phyloP scores from a whole-genome alignment of 2,797 vertebrate genomes.

The Poecile montanus region DNA sequence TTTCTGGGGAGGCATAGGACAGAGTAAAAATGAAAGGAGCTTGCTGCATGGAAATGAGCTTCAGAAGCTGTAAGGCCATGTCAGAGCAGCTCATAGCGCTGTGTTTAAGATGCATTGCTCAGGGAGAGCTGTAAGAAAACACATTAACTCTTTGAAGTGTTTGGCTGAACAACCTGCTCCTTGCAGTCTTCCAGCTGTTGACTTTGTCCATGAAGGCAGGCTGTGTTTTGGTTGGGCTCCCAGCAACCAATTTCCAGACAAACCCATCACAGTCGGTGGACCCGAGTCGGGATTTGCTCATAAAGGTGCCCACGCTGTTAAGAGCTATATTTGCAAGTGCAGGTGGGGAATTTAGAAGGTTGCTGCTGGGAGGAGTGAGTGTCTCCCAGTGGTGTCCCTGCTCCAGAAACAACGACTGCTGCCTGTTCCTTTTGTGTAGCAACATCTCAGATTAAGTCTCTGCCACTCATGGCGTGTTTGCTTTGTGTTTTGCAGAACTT shows the following conservation, averaged over 20 bases:
- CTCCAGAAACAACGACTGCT: background rate
- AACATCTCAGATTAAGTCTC: background rate
- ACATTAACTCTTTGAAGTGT: background rate
- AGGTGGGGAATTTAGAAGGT: background rate
- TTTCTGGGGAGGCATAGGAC: background rate
- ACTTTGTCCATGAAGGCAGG: background rate
- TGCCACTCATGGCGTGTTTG: background rate
- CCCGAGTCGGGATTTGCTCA: background rate
- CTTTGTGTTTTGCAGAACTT: conserved; percentile 29
- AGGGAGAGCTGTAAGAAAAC: background rate
- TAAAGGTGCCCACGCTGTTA: background rate
- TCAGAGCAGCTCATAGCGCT: background rate
- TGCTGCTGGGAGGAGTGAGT: conserved; percentile 20
- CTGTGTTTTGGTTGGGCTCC: background rate
- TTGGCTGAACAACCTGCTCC: background rate
- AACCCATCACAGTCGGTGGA: background rate
- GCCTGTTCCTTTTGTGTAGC: background rate
- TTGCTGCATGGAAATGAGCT: background rate
- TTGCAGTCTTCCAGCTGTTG: background rate
- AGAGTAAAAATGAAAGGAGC: background rate
- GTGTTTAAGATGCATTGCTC: background rate
- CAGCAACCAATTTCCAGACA: background rate
- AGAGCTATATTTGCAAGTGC: background rate
- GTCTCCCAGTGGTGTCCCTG: conserved; percentile 16
- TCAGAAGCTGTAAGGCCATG: background rate